A percentile compares a stretch with the other conserved stretches of the same genome.
phyloP scores from a whole-genome alignment of 2,797 vertebrate species.

The Cyclura pinguis region DNA sequence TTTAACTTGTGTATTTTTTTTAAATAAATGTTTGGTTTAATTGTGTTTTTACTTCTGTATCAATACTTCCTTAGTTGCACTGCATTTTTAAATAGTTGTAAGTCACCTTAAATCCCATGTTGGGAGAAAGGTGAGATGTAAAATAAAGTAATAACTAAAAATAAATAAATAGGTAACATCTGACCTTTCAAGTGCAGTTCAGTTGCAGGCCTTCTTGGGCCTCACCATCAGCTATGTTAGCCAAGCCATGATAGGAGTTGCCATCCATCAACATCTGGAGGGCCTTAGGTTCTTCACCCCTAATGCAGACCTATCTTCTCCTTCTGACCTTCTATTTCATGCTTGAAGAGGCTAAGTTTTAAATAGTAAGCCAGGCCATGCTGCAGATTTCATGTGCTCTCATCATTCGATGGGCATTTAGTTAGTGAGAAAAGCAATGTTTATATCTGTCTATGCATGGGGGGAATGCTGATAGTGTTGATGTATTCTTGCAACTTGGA shows the following conservation, averaged over 20 bases:
- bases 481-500: conserved; percentile 32
- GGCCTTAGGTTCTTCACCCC: background rate
- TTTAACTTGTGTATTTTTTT: no score
- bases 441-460: background rate
- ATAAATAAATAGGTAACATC: no score
- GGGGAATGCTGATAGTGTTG: conserved; percentile 24
- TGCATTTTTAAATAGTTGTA: no score
- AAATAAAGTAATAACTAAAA: no score
- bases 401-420: background rate
- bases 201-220: background rate
- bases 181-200: no score
- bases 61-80: no score
- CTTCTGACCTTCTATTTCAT: background rate
- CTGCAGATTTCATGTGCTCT: background rate
- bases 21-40: no score
- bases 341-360: background rate
- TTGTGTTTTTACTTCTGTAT: no score
- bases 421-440: background rate
- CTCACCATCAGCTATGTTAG: background rate
- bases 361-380: background rate
- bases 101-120: no score
- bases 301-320: background rate
- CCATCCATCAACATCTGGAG: background rate
- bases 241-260: background rate
- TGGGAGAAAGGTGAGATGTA: no score